Base-by-base conservation (phyloP, 1,140 invertebrate genomes). In the Micrasema longulum region DNA sequence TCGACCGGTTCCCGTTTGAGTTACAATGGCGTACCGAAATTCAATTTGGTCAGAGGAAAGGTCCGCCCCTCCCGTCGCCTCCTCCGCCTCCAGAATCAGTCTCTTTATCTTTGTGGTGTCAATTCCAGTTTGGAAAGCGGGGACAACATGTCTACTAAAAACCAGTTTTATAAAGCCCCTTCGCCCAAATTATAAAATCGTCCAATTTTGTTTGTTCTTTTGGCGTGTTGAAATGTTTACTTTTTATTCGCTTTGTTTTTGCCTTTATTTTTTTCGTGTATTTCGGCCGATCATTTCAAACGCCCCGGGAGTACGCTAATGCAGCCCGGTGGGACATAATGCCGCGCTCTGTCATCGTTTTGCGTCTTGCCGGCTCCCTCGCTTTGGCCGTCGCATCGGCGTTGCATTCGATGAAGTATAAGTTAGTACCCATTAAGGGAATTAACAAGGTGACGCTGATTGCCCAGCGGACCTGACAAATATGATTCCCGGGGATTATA, bases 131-230 rank as follows among this genome's bases (percentile, higher is more conserved):
- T 76, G 72, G 69, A 66, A 69, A 68, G 72, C 69, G 72, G 69
- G 69, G 72, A 72, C 72, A 69, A 76, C 75, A 72, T 72, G 75
- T 76, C 72, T 74, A 76, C 75, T 74, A 72, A 74, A 72, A 76
- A 76, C 75, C 75, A 69, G 75, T 76, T 76, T 76, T 76, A 73
- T 73, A 71, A 73, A 71, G 66, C 69, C 60, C 75, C 70, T 70
- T 70, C 75, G 68, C 52, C 75, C 75, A 73, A 73, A 73, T 76
- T 76, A 73, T 73, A 73, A 73, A 73, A 73, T 76, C 75, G 75
- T 71, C 75, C 74, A 76, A 76, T 72, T 76, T 76, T 72, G 74
- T 75, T 75, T 75, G 69, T 75, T 75, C 73, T 75, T 75, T 75
- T 75, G 57, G 73, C 71, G 70, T 72, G 74, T 76, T 71, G 70